A percentile compares a stretch with the other conserved stretches of the same genome.
Conservation (phyloP, 2,797 vertebrate genomes). For the Anisognathus igniventris region DNA sequence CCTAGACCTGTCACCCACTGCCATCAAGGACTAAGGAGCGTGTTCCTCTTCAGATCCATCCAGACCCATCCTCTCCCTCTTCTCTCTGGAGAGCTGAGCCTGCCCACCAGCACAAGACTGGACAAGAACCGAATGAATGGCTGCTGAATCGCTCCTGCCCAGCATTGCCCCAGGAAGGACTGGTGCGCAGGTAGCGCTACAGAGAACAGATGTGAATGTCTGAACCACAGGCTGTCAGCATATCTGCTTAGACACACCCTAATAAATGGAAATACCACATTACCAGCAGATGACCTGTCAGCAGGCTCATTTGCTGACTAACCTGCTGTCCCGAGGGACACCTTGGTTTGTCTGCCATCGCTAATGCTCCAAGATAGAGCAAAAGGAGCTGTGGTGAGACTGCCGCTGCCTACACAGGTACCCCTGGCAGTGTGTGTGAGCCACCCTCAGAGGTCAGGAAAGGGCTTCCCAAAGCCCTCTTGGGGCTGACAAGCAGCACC, state of each 20-base stretch:
- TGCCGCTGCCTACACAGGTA: rapidly evolving
- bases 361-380: background rate
- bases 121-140: background rate
- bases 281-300: background rate
- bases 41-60: background rate
- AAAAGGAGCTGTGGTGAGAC: background rate
- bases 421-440: rapidly evolving
- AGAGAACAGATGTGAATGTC: background rate
- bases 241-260: background rate
- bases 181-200: rapidly evolving
- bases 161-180: background rate
- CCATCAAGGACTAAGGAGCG: background rate
- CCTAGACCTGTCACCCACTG: background rate
- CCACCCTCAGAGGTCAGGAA: background rate
- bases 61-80: background rate
- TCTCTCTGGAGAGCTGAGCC: background rate
- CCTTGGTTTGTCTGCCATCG: background rate
- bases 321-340: background rate
- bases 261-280: background rate
- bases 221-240: background rate
- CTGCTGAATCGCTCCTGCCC: background rate
- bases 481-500: background rate
- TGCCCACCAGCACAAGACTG: background rate
- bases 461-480: background rate
- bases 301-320: background rate